A percentile compares a stretch with the other conserved stretches of the same genome.
phyloP scores from a whole-genome alignment of 2,113 vertebrate genomes.

The Xiphias gladius region DNA sequence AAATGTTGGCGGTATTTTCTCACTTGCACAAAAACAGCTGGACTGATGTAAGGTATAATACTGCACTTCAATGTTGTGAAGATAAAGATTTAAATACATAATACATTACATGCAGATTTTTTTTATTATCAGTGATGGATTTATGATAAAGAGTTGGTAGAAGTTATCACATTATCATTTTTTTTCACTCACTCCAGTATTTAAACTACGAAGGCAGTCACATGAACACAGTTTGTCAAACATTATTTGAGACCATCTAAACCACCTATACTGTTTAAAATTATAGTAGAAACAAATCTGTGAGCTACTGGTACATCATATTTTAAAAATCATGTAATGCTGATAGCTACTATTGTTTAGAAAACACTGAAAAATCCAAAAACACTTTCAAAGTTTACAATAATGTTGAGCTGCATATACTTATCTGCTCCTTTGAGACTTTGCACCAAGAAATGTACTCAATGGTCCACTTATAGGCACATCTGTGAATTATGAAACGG shows the following conservation, averaged over 20 bases:
- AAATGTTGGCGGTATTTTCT: neutral
- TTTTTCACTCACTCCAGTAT: slow-evolving; percentile 16
- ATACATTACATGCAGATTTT: neutral
- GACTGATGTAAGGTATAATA: neutral
- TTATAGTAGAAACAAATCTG: slow-evolving; percentile 11
- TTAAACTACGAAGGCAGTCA: slow-evolving; percentile 12
- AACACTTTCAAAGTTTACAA: neutral
- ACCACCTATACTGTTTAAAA: neutral
- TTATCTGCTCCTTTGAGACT: slow-evolving; percentile 3
- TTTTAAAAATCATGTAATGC: neutral
- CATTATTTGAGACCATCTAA: neutral
- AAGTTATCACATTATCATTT: slow-evolving; percentile 1
- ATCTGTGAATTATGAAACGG: slow-evolving; percentile 51
- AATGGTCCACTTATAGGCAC: slow-evolving; percentile 58
- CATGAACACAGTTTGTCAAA: neutral
- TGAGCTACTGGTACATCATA: neutral
- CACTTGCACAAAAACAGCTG: neutral
- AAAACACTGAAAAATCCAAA: slow-evolving; percentile 32
- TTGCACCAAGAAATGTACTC: neutral
- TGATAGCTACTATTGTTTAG: neutral
- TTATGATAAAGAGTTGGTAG: neutral
- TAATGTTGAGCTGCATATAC: slow-evolving; percentile 6
- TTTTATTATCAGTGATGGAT: slow-evolving; percentile 28
- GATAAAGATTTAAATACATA: neutral
- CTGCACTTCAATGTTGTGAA: neutral